Evolutionary conservation across 2,797 vertebrate genomes (phyloP).

Genomic region (Bradypodion pumilum): DNA sequence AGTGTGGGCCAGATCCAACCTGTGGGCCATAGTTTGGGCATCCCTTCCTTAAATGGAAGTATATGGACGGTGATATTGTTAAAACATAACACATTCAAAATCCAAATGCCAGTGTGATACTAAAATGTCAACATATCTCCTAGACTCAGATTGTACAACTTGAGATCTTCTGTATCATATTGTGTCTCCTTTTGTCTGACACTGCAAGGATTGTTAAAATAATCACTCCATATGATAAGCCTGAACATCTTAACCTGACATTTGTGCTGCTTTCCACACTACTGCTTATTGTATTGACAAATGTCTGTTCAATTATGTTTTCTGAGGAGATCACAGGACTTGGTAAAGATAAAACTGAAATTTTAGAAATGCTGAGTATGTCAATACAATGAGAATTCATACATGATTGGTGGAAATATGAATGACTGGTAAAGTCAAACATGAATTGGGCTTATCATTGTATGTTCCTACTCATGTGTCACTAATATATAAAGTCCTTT

Average conservation of each 20-base stretch:
- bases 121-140: neutral
- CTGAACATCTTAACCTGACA: neutral
- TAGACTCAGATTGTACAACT: neutral
- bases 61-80: neutral
- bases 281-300: neutral
- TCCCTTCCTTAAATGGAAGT: too few species aligned
- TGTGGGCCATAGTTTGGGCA: too few species aligned
- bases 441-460: neutral
- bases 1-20: too few species aligned
- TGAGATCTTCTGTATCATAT: neutral
- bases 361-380: neutral
- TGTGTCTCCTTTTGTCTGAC: neutral
- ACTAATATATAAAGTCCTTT: neutral
- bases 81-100: neutral
- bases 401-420: neutral
- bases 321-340: neutral
- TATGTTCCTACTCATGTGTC: neutral
- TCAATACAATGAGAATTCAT: constrained; percentile 8
- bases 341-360: neutral
- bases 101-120: neutral
- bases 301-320: neutral
- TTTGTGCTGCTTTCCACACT: neutral
- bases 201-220: neutral
- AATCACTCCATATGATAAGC: neutral
- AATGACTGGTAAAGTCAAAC: constrained; percentile 6